Base-by-base conservation (phyloP, 2,888 invertebrate species). In the Netelia inedita region DNA sequence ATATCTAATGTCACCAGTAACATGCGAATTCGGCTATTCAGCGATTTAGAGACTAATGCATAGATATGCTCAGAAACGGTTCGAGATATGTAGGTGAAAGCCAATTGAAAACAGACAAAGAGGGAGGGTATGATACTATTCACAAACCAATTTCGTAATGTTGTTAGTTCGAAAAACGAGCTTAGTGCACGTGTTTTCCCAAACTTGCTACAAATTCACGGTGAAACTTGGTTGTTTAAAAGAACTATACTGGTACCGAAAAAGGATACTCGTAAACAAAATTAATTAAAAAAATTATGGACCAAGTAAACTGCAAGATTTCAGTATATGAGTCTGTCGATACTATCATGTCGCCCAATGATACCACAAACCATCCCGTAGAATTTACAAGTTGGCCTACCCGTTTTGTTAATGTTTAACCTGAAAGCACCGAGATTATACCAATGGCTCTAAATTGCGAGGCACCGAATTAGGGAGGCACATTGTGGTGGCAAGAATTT, bases 371-470 rank as follows among this genome's bases (percentile, higher is more conserved):
- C 85, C 89, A 81, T 86, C 88, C 89, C 35, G 81, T 61, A 11
- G 89, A 91, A 75, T 84, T 43, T 90, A 80, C 91, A 91, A 85
- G 83, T 91, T 87, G 89, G 90, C 21, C 75, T 85, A 28, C 83
- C 82, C 16, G 88, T 92, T n/a, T 90, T 92, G 80, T 23, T 91
- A 59, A 82, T 90, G 35, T 82, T 89, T 79, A 91, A 91, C 79
- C 79, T 90, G 8, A 84, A 85, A 35, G 72, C 87, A 21, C n/a
- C n/a, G n/a, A n/a, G n/a, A n/a, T n/a, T n/a, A n/a, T n/a, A n/a
- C n/a, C n/a, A 89, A 88, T 79, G 88, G 87, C 1, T 89, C 87
- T 10, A 82, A 86, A 41, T 79, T 89, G 41, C 65, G 41, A 61
- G 63, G 83, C 41, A 85, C 74, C 46, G 66, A 79, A 55, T n/a